Evolutionary conservation across 2,888 invertebrate genomes (phyloP).

Genomic region (Eupeodes latifasciatus): DNA sequence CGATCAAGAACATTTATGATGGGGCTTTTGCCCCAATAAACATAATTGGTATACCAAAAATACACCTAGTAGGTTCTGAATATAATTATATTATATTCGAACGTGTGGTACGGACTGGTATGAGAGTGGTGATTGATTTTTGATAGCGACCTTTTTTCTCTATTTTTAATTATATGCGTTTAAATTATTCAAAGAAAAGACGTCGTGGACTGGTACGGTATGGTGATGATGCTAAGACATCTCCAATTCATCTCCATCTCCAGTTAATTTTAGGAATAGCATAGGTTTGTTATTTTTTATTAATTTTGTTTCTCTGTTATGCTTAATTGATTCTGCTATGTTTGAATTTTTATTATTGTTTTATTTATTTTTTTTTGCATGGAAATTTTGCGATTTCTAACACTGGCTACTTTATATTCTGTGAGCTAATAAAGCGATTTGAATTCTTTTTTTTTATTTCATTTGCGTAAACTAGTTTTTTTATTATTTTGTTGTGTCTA

Average conservation of each 20-base stretch:
- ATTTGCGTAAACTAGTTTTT: constrained; percentile 28
- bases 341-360: constrained; percentile 4
- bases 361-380: constrained; percentile 60
- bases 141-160: constrained; percentile 60
- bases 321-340: constrained; percentile 39
- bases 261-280: neutral
- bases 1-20: constrained; percentile 26
- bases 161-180: constrained; percentile 62
- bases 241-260: neutral
- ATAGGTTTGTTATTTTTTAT: neutral
- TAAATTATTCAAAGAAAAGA: constrained; percentile 73
- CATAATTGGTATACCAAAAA: constrained; percentile 52
- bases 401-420: constrained; percentile 2
- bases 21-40: constrained; percentile 66
- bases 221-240: constrained; percentile 50
- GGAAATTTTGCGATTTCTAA: constrained; percentile 56
- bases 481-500: neutral
- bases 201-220: constrained; percentile 77
- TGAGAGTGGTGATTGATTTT: constrained; percentile 67
- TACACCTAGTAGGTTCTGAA: constrained; percentile 30
- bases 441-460: constrained; percentile 17
- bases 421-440: constrained; percentile 25
- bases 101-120: constrained; percentile 67
- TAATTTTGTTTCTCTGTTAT: constrained; percentile 18
- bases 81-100: constrained; percentile 17